Evolutionary conservation across 1,140 invertebrate genomes (phyloP), one percentile per base, ranked within the genome.

Genomic region (Panagrolaimus sp.): DNA sequence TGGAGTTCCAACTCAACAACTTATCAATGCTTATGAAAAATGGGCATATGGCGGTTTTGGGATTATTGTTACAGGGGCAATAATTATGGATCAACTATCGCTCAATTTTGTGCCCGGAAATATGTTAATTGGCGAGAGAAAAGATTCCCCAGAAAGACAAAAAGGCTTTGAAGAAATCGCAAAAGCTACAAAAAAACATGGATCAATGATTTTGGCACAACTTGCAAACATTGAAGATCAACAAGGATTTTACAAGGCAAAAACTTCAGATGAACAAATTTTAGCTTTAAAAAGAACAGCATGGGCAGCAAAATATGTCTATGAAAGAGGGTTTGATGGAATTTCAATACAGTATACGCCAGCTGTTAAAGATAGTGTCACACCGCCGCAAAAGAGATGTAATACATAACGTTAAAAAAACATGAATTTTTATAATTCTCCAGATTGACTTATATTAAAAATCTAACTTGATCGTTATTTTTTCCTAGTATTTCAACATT

Each of bases 71-170:
- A 57, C 51, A n/a, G 51, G 51, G 1, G 51, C 51, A 1, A 57
- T 57, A 20, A 57, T 57, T 4, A 27, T 57, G 20, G 51, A 57
- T 57, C 20, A 57, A n/a, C 9, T 25, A 4, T 25, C 51, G 4
- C 20, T 57, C 11, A 20, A 27, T 2, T 27, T 25, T 57, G 51
- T 25, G 4, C 31, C 31, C 7, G 51, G 51, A 5, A 57, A 57
- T 57, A 57, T 57, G 51, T 11, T 57, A 20, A 27, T 57, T 13
- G 20, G 51, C 4, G n/a, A 57, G 27, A 16, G n/a, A 27, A 9
- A 57, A 11, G 51, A 57, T 57, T 57, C 20, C n/a, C 14, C n/a
- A 57, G 51, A 57, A 23, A 14, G 51, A 11, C 51, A 27, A 57
- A 57, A 57, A 57, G 51, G 51, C 9, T 57, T 57, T 16, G 51